phyloP scores from a whole-genome alignment of 2,113 vertebrate species.

The Ursus arctos region DNA sequence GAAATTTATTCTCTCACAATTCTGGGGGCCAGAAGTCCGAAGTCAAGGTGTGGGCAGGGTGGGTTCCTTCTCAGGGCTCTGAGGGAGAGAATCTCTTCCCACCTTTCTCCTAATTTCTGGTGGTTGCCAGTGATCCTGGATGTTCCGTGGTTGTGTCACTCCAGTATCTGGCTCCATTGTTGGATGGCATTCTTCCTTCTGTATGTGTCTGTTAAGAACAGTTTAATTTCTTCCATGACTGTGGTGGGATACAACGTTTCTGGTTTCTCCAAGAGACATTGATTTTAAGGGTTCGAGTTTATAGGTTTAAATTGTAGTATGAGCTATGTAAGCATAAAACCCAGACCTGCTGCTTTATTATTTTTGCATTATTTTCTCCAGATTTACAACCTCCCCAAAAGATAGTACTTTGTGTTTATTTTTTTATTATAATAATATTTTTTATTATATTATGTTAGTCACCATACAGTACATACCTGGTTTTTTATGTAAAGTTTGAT shows the following conservation, averaged over 20 bases:
- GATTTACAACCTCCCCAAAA: neutral
- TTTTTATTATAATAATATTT: too few species aligned
- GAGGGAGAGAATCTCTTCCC: neutral
- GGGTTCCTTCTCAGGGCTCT: neutral
- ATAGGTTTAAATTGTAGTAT: neutral
- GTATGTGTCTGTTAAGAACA: neutral
- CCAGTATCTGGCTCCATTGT: accelerated
- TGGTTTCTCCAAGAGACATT: neutral
- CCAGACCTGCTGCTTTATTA: neutral
- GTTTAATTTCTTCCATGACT: neutral
- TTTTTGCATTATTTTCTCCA: slow-evolving; percentile 51
- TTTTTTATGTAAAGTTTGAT: too few species aligned
- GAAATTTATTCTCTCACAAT: neutral
- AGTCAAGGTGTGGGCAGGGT: neutral
- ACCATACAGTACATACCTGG: too few species aligned
- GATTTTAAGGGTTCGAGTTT: slow-evolving; percentile 36
- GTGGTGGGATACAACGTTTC: neutral
- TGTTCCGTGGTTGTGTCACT: neutral
- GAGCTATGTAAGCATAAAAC: neutral
- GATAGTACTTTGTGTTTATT: slow-evolving; percentile 28
- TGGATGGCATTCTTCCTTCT: neutral
- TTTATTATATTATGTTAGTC: too few species aligned
- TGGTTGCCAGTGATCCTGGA: too few species aligned
- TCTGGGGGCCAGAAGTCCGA: neutral
- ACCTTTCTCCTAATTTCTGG: neutral